These are phyloP conservation scores for Plagiodera versicolora DNA, from an alignment of 2,888 invertebrate species.

Conservation along the genomic window DNA sequence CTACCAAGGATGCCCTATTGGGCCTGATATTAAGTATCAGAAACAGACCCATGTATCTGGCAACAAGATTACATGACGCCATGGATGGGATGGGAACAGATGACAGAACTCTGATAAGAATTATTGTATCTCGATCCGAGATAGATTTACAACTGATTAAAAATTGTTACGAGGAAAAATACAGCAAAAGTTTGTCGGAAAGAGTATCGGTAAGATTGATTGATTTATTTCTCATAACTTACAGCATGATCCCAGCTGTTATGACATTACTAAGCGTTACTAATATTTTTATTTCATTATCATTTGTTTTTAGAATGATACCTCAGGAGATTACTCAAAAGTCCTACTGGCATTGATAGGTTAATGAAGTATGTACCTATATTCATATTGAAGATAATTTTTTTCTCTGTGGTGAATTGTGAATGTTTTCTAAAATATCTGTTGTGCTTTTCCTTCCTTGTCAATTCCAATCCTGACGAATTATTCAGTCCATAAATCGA, in stretches of 20 bases:
- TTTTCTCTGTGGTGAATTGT: background rate
- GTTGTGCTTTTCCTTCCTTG: no score
- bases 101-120: slow-evolving; percentile 81
- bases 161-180: slow-evolving; percentile 71
- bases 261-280: background rate
- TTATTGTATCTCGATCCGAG: slow-evolving; percentile 81
- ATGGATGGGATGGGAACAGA: slow-evolving; percentile 90
- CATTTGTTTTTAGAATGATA: slow-evolving; percentile 75
- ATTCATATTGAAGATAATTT: background rate
- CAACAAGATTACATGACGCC: slow-evolving; percentile 79
- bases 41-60: slow-evolving; percentile 79
- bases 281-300: slow-evolving; percentile 15
- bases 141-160: slow-evolving; percentile 84
- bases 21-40: slow-evolving; percentile 72
- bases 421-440: background rate
- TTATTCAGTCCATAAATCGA: no score
- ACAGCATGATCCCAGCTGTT: background rate
- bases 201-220: slow-evolving; percentile 69
- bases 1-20: slow-evolving; percentile 73
- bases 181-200: slow-evolving; percentile 73
- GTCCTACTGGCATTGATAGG: slow-evolving; percentile 77
- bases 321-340: slow-evolving; percentile 91
- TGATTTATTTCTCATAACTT: background rate
- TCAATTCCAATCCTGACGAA: background rate
- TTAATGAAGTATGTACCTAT: slow-evolving; percentile 13